These are phyloP conservation scores for Nothura maculosa DNA, from an alignment of 2,797 vertebrate species.

Conservation along the genomic window DNA sequence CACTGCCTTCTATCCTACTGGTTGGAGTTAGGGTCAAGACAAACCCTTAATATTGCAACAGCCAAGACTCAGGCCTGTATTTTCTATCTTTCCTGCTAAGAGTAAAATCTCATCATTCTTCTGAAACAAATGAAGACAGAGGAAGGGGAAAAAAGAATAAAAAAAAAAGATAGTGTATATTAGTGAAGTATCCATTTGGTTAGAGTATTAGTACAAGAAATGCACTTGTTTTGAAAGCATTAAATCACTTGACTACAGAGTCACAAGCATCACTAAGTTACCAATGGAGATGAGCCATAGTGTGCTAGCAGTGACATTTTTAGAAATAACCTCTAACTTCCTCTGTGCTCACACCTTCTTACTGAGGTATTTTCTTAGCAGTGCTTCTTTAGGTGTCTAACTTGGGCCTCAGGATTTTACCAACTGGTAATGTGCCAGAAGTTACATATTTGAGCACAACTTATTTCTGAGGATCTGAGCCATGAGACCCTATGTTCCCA, in stretches of 20 bases:
- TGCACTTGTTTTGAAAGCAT: not conserved
- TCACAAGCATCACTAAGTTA: not conserved
- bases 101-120: not conserved
- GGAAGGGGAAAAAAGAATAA: no score
- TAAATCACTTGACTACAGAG: not conserved
- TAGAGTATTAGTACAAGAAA: not conserved
- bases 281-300: not conserved
- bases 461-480: not conserved
- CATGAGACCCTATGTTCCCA: not conserved
- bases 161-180: not conserved
- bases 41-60: not conserved
- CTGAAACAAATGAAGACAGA: not conserved
- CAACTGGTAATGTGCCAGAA: not conserved
- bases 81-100: not conserved
- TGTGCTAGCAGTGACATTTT: not conserved
- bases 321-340: not conserved
- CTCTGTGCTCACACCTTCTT: not conserved
- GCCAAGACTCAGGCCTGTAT: not conserved
- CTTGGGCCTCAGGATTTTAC: not conserved
- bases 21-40: not conserved
- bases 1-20: fast-evolving
- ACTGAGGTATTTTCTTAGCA: not conserved
- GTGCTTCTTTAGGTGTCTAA: not conserved
- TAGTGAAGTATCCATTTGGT: not conserved
- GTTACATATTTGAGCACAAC: not conserved